phyloP scores from a whole-genome alignment of 1,140 invertebrate species.

The Drosophila ficusphila region DNA sequence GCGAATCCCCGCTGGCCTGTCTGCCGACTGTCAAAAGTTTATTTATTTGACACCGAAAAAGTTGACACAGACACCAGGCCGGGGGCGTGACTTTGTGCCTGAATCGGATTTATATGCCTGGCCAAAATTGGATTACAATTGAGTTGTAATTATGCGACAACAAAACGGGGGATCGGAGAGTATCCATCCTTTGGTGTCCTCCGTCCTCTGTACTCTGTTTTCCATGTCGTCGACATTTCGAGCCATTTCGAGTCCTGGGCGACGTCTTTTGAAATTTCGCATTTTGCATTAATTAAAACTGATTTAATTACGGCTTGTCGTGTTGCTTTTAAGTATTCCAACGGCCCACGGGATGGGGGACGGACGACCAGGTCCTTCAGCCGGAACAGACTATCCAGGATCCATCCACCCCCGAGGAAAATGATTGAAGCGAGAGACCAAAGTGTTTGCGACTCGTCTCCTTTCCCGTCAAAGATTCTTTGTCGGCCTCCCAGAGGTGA shows the following conservation, averaged over 20 bases:
- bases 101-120: slow-evolving; percentile 77
- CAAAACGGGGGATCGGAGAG: slow-evolving; percentile 45
- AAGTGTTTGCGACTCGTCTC: slow-evolving; percentile 57
- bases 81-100: slow-evolving; percentile 16
- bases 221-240: slow-evolving; percentile 38
- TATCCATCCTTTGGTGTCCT: neutral
- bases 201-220: slow-evolving; percentile 34
- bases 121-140: slow-evolving; percentile 80
- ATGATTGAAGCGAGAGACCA: slow-evolving; percentile 37
- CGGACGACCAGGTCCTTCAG: slow-evolving; percentile 10
- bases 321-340: slow-evolving; percentile 69
- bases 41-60: slow-evolving; percentile 80
- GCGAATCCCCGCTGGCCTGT: slow-evolving; percentile 46
- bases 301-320: slow-evolving; percentile 77
- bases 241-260: slow-evolving; percentile 10
- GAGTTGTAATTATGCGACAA: slow-evolving; percentile 82
- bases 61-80: slow-evolving; percentile 72
- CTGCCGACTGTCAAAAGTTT: slow-evolving; percentile 78
- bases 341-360: neutral
- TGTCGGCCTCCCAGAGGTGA: slow-evolving; percentile 52
- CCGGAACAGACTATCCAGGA: neutral
- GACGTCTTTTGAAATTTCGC: slow-evolving; percentile 75
- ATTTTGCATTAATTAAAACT: slow-evolving; percentile 82
- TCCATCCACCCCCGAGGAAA: neutral
- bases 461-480: slow-evolving; percentile 28